Percentiles rank a stretch among this genome's conserved stretches.
phyloP scores from a whole-genome alignment of 2,113 vertebrate genomes.

The Lanius ludovicianus region DNA sequence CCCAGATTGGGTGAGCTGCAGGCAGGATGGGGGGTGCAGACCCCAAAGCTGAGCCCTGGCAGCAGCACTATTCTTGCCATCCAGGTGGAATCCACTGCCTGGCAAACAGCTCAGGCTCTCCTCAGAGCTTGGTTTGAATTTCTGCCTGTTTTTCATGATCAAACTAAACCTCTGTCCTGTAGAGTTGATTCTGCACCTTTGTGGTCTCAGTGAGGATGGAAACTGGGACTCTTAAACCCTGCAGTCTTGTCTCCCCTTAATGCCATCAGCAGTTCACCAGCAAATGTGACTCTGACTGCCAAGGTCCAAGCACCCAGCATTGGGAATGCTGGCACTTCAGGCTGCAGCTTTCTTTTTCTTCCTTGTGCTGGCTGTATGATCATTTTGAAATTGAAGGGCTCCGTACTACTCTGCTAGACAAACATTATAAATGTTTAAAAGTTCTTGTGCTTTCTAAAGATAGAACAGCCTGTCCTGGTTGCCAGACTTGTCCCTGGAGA shows the following conservation, averaged over 20 bases:
- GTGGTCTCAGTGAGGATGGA: neutral
- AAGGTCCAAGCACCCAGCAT: neutral
- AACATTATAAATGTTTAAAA: conserved; percentile 33
- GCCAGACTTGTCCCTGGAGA: neutral
- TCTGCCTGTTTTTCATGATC: neutral
- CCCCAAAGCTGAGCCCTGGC: neutral
- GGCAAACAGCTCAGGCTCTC: neutral
- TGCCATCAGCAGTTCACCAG: neutral
- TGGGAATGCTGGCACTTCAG: neutral
- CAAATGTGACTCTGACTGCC: neutral
- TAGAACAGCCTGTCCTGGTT: neutral
- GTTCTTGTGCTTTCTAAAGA: conserved; percentile 3
- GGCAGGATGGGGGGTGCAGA: neutral
- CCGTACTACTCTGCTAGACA: neutral
- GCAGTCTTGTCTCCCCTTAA: neutral
- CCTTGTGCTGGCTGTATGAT: neutral
- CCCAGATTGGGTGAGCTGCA: neutral
- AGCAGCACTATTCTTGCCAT: neutral
- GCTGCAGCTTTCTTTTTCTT: neutral
- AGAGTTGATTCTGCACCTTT: neutral
- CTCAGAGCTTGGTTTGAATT: neutral
- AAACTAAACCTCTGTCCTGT: neutral
- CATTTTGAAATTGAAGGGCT: neutral
- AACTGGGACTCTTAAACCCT: neutral
- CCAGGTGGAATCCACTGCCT: neutral